A percentile compares a stretch with the other conserved stretches of the same genome.
Evolutionary conservation across 2,113 vertebrate species (phyloP).

Genomic region (Aythya baeri): DNA sequence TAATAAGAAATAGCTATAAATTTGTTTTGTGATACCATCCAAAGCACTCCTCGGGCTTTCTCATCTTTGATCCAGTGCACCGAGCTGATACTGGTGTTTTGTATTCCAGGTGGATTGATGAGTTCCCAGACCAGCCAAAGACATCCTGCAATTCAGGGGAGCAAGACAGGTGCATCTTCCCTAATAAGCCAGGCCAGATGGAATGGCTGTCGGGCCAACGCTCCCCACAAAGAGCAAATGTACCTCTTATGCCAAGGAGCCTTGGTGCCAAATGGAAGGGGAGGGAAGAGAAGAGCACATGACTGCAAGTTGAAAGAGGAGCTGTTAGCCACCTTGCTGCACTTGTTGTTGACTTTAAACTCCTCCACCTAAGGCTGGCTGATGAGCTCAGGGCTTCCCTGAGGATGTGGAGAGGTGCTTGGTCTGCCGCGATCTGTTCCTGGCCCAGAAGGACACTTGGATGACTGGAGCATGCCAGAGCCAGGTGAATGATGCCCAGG

Average conservation of each 20-base stretch:
- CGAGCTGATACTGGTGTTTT: background rate
- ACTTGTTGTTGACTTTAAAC: too few relatives aligned
- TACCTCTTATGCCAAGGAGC: background rate
- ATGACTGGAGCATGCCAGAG: background rate
- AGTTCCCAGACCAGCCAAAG: background rate
- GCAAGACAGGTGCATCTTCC: background rate
- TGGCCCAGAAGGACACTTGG: background rate
- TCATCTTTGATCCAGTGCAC: background rate
- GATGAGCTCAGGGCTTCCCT: background rate
- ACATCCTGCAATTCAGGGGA: background rate
- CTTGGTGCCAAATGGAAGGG: background rate
- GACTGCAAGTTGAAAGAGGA: background rate
- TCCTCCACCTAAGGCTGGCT: background rate
- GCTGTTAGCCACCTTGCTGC: background rate
- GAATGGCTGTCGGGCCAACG: background rate
- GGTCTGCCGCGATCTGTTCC: background rate
- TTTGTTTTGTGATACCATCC: background rate
- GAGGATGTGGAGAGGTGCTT: background rate
- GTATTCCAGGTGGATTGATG: conserved; percentile 3
- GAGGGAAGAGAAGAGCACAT: fast-evolving
- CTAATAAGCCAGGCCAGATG: background rate
- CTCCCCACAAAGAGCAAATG: background rate
- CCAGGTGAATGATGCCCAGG: background rate
- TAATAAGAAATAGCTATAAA: background rate
- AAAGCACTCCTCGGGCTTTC: background rate